Base-by-base conservation (phyloP, 2,888 invertebrate species). In the Thereva unica region DNA sequence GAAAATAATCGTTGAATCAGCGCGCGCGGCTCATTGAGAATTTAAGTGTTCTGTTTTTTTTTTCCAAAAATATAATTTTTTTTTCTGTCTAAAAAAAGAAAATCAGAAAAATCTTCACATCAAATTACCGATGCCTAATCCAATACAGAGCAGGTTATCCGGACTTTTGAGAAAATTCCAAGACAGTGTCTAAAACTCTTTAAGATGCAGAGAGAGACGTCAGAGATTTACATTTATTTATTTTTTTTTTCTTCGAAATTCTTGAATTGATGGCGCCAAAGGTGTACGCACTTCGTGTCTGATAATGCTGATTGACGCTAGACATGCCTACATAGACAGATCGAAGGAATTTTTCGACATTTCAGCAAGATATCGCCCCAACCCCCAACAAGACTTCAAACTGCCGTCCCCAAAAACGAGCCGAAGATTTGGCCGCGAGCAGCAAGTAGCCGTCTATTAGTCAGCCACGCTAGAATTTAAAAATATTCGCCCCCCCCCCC, bases 141-240 rank as follows among this genome's bases (percentile, higher is more conserved):
- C 41, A 37, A 10, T 23, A 23, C 23, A 23, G 41, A 45, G 35
- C 45, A 44, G 50, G 40, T 41, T 61, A 41, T 34, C 50, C 61
- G 50, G 61, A 61, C 61, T 61, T 34, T 23, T 23, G 23, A 61
- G 49, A 47, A 61, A 61, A 61, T 61, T 61, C 61, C 61, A 61
- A 50, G 49, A 41, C 50, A 50, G 41, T 50, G 50, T 41, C 61
- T 50, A 40, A 49, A 50, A 61, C 49, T 61, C 57, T 59, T 7
- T 10, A 23, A 23, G 23, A 23, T 23, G 23, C 23, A 23, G 23
- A 23, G 23, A 23, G 23, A 23, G 23, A 23, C 23, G 23, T 23
- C 23, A 23, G 23, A 23, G 50, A 9, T 50, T 34, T 61, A 10
- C 61, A n/a, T 61, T 23, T 23, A 23, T 23, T 23, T 23, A 23